A percentile compares a stretch with the other conserved stretches of the same genome.
These are phyloP conservation scores for Montipora sp. DNA, from an alignment of 64 coral and sea anemone genomes.

Conservation along the genomic window DNA sequence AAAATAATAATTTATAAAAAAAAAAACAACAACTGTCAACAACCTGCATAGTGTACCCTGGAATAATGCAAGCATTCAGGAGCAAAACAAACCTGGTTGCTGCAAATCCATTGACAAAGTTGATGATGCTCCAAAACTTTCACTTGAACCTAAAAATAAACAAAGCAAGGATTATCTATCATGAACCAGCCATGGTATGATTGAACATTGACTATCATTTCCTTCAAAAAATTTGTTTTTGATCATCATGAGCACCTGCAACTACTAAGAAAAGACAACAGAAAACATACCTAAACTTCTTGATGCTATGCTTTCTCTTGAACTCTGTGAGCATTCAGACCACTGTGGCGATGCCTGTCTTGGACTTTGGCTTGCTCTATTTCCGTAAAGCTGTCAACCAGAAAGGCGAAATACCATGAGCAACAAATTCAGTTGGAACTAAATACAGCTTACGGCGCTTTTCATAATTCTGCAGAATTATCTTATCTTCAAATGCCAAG, in stretches of 20 bases:
- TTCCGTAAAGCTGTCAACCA: slow-evolving; percentile 4
- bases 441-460: too few species aligned
- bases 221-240: too few species aligned
- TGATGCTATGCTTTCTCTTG: slow-evolving; percentile 25
- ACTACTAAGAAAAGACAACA: background rate
- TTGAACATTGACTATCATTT: too few species aligned
- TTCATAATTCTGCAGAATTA: too few species aligned
- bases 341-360: slow-evolving; percentile 33
- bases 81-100: slow-evolving; percentile 7
- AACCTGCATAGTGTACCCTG: too few species aligned
- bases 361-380: slow-evolving; percentile 21
- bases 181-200: background rate
- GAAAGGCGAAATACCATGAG: background rate
- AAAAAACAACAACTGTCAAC: too few species aligned
- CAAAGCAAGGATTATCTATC: background rate
- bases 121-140: slow-evolving; percentile 16
- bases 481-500: too few species aligned
- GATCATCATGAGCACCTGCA: too few species aligned
- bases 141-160: slow-evolving; percentile 30
- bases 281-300: slow-evolving; percentile 4
- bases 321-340: slow-evolving; percentile 33
- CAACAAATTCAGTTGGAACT: background rate
- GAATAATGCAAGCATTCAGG: too few species aligned
- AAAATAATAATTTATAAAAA: too few species aligned
- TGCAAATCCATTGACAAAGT: background rate